phyloP scores from a whole-genome alignment of 2,888 invertebrate genomes.

The Lycophotia porphyrea region DNA sequence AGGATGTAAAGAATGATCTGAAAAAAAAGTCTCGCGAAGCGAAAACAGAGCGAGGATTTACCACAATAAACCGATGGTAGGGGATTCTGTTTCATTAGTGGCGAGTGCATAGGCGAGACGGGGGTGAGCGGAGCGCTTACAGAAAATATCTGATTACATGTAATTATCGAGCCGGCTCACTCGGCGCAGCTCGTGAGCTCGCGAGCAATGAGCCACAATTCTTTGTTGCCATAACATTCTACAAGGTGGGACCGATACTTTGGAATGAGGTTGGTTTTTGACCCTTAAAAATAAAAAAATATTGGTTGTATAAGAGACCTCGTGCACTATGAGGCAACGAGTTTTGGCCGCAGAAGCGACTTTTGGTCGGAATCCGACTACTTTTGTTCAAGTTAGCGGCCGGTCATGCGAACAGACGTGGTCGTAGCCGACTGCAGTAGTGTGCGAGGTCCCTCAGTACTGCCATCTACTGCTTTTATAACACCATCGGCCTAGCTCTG shows the following conservation, averaged over 20 bases:
- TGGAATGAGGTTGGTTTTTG: not conserved
- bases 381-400: not conserved
- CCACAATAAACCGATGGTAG: conserved; percentile 69
- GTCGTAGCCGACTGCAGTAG: not conserved
- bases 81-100: conserved; percentile 80
- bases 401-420: not conserved
- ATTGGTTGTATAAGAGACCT: not conserved
- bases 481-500: no score
- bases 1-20: not conserved
- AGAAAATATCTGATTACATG: conserved; percentile 90
- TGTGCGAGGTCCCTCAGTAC: not conserved
- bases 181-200: conserved; percentile 11
- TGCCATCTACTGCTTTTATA: not conserved
- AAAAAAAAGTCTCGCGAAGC: not conserved
- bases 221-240: conserved; percentile 36
- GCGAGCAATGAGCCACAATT: conserved; percentile 45
- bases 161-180: conserved; percentile 78
- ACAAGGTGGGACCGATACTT: not conserved
- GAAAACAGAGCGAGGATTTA: conserved; percentile 45
- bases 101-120: conserved; percentile 81
- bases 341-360: no score
- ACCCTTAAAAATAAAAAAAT: not conserved
- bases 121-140: conserved; percentile 82
- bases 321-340: no score
- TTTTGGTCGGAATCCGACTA: not conserved